phyloP scores from a whole-genome alignment of 92 coral and sea anemone species.

The Umimayanthus kanabou region DNA sequence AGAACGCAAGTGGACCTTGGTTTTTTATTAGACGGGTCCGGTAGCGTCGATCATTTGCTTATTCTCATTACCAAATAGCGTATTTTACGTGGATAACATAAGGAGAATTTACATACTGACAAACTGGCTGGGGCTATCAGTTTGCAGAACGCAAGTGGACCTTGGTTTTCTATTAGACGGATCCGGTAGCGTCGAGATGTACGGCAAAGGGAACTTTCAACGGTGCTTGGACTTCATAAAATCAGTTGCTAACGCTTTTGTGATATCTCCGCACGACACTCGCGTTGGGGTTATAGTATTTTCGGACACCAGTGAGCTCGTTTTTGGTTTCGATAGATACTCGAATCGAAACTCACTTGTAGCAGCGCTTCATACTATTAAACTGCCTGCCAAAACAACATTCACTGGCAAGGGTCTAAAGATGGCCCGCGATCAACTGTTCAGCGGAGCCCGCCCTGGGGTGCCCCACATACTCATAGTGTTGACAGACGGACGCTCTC shows the following conservation, averaged over 20 bases:
- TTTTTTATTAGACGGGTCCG: conserved; percentile 77
- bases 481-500: conserved; percentile 78
- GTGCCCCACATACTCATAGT: conserved; percentile 80
- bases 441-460: conserved; percentile 62
- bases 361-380: conserved; percentile 62
- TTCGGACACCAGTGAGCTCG: conserved; percentile 64
- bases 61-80: too few species aligned
- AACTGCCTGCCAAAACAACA: conserved; percentile 64
- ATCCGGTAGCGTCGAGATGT: conserved; percentile 86
- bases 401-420: conserved; percentile 76
- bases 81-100: too few species aligned
- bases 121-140: conserved; percentile 15
- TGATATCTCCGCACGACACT: conserved; percentile 56
- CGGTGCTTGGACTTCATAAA: conserved; percentile 66
- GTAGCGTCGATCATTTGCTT: conserved; percentile 57
- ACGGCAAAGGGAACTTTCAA: conserved; percentile 77
- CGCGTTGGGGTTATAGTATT: conserved; percentile 71
- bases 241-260: conserved; percentile 56
- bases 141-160: conserved; percentile 67
- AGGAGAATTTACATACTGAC: too few species aligned
- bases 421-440: conserved; percentile 68
- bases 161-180: conserved; percentile 80
- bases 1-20: conserved; percentile 71
- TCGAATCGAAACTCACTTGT: conserved; percentile 45
- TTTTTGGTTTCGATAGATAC: conserved; percentile 67